Evolutionary conservation across 2,888 invertebrate genomes (phyloP), one percentile per base, ranked within the genome.

Genomic region (Laothoe populi): DNA sequence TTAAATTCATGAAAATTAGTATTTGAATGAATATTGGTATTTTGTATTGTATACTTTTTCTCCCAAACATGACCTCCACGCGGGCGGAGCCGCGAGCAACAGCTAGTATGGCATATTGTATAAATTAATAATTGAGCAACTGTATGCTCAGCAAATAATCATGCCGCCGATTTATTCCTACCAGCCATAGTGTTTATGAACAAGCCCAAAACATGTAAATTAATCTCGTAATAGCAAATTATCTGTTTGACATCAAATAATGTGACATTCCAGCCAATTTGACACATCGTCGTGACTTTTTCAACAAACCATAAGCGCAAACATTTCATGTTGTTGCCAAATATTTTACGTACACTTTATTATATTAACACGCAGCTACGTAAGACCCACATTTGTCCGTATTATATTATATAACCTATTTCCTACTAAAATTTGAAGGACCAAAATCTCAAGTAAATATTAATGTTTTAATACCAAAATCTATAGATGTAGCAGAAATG

Each of bases 261-360:
- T 71, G 71, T 81, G 70, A 82, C 81, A 84, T 85, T 80, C 83
- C 81, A 70, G 70, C 67, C 78, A 74, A 79, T 81, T 84, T 87
- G 83, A 81, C 87, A 87, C 83, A 79, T 82, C 71, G 78, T 73
- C 75, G 86, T 70, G 77, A 87, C 66, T 77, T 85, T 84, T 86
- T 81, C 78, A 75, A 82, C 83, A 84, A 86, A 88, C 84, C 76
- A 68, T 74, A 63, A 68, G 62, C 49, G 81, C 83, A 88, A 88
- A 89, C 74, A 86, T 73, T 75, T 75, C 69, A 64, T 77, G 72
- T 73, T 75, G 76, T 80, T 76, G 75, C 76, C 72, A 80, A 79
- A 80, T 71, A 66, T 73, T 72, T 73, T 64, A 65, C 64, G 24
- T 63, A 60, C 58, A 57, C 60, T 59, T 57, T 62, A 63, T 64